Evolutionary conservation across 2,113 vertebrate species (phyloP), one percentile per base, ranked within the genome.

Genomic region (Sinocyclocheilus anshuiensis): DNA sequence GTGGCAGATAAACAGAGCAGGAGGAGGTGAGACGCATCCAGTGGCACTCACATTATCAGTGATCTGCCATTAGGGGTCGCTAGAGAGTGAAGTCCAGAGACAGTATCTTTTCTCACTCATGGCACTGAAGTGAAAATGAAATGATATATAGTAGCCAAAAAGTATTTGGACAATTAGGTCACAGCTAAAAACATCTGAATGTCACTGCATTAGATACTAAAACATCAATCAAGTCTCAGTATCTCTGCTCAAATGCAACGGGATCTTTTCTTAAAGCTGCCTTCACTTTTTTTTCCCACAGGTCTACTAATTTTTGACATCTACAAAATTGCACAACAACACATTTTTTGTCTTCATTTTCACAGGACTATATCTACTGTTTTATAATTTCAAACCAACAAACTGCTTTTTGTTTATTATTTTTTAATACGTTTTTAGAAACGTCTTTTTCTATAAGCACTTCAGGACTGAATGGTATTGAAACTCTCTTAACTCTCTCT

Each of bases 51-150:
- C 55, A 88, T 9, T 61, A 26, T 22, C 84, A 75, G 15, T 13
- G 50, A 75, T 78, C 33, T 1, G 33, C 88, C 82, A 84, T 87
- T 75, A 75, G 90, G 59, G 57, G 90, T 84, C 84, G 53, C 61
- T 76, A 86, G 18, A 84, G 83, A 84, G 86, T 4, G 20, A 71
- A 6, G 55, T n/a, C 24, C 13, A 45, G 57, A 45, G 22, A 22
- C 20, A 2, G 0, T 4, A 22, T 13, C 71, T 45, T 74, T 42
- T 10, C 9, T 45, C 39, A 74, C 29, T 69, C 65, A 69, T 7
- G 63, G 15, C 6, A 69, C 36, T 45, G 2, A 13, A 45, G 9
- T 74, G 36, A 20, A 74, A n/a, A 63, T 63, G 1, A 74, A 12
- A 63, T 63, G 9, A n/a, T 39, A 72, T 71, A 16, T 9, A 10